These are phyloP conservation scores for Sminthopsis crassicaudata DNA, from an alignment of 2,113 vertebrate genomes.

Conservation along the genomic window DNA sequence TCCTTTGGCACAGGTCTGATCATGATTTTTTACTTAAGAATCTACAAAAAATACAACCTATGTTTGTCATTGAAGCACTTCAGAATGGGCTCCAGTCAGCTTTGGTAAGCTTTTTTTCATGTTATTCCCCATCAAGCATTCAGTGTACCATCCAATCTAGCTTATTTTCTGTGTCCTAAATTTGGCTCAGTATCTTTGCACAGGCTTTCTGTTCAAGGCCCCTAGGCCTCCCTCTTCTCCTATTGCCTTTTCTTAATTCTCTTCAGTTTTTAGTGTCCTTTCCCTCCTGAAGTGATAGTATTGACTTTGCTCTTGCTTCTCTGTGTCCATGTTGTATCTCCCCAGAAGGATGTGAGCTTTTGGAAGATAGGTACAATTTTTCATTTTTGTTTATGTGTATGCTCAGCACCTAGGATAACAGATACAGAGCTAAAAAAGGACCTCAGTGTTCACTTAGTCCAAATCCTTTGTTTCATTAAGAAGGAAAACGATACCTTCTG, in stretches of 20 bases:
- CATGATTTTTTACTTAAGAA: not conserved
- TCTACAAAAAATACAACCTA: not conserved
- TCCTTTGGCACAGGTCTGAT: not conserved
- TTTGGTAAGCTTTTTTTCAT: not conserved
- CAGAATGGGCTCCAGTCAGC: not conserved
- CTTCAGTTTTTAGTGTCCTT: rapidly evolving
- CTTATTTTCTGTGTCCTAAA: not conserved
- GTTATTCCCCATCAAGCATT: not conserved
- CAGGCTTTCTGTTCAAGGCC: not conserved
- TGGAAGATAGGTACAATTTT: not conserved
- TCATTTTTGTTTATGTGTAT: not conserved
- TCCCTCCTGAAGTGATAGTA: not conserved
- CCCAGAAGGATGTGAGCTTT: not conserved
- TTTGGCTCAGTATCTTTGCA: not conserved
- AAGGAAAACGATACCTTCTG: not conserved
- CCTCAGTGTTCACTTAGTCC: not conserved
- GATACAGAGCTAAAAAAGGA: not conserved
- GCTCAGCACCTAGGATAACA: not conserved
- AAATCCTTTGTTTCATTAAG: not conserved
- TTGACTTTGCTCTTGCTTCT: not conserved
- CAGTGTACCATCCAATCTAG: not conserved
- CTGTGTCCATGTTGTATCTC: not conserved
- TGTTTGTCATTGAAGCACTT: not conserved
- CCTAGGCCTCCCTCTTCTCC: not conserved
- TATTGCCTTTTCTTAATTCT: not conserved